A percentile compares a stretch with the other conserved stretches of the same genome.
These are phyloP conservation scores for Drosophila meridiana DNA, from an alignment of 2,888 invertebrate species.

Conservation along the genomic window DNA sequence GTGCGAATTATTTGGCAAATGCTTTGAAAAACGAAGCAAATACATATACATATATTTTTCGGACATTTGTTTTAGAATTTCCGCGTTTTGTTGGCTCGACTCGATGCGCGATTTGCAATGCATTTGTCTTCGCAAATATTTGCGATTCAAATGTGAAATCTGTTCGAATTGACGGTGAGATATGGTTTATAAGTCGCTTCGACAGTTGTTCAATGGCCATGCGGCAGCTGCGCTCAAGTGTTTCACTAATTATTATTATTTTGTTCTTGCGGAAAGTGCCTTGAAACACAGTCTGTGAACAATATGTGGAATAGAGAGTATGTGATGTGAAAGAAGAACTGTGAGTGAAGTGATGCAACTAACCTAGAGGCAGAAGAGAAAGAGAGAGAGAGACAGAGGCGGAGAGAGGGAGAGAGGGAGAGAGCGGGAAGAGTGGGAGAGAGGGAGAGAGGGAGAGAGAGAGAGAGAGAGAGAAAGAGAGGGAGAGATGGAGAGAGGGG, in stretches of 20 bases:
- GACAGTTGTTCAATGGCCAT: conserved; percentile 68
- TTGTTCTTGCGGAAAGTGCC: neutral
- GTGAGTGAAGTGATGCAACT: neutral
- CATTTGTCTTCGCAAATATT: conserved; percentile 76
- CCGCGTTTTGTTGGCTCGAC: conserved; percentile 39
- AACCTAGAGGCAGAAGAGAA: neutral
- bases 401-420: too few species aligned
- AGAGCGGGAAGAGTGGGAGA: too few species aligned
- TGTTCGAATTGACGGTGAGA: conserved; percentile 53
- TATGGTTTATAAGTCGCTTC: conserved; percentile 22
- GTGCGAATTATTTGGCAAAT: conserved; percentile 82
- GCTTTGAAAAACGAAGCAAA: conserved; percentile 63
- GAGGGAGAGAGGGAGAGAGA: too few species aligned
- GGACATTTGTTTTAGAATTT: conserved; percentile 80
- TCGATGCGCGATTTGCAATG: conserved; percentile 30
- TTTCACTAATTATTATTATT: conserved; percentile 54
- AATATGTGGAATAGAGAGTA: neutral
- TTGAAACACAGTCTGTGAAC: conserved; percentile 1
- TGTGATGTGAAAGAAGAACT: neutral
- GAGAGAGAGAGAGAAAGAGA: too few species aligned
- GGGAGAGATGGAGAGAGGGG: too few species aligned
- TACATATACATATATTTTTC: conserved; percentile 44
- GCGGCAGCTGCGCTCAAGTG: conserved; percentile 64
- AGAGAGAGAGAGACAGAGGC: neutral
- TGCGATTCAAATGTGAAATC: conserved; percentile 79